phyloP scores from a whole-genome alignment of 2,113 vertebrate genomes.

The Puntigrus tetrazona region DNA sequence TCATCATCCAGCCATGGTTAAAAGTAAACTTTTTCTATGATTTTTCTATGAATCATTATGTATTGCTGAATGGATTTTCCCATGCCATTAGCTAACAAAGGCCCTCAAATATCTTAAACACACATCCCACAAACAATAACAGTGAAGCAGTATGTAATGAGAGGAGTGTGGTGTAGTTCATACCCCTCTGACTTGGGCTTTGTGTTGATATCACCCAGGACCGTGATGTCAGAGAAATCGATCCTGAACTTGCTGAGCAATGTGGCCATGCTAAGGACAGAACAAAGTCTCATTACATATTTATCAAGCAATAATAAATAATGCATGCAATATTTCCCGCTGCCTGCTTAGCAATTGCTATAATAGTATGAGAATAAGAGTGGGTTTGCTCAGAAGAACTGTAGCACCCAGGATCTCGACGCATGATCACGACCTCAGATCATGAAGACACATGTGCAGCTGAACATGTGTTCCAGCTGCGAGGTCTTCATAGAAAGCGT shows the following conservation, averaged over 20 bases:
- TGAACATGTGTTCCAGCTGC: too few species aligned
- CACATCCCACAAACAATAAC: background rate
- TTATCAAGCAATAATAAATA: background rate
- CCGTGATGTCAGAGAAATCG: constrained; percentile 97
- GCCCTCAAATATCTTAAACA: background rate
- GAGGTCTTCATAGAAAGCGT: background rate
- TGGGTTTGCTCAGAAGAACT: too few species aligned
- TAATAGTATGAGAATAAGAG: too few species aligned
- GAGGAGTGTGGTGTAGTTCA: constrained; percentile 53
- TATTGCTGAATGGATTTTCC: background rate
- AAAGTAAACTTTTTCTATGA: background rate
- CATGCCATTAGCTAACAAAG: background rate
- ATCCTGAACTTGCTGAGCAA: constrained; percentile 98
- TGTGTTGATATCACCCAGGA: constrained; percentile 96
- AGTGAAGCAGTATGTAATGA: background rate
- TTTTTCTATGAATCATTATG: background rate
- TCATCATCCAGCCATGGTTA: background rate
- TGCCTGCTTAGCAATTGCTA: background rate
- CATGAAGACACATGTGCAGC: background rate
- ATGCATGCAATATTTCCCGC: constrained; percentile 11
- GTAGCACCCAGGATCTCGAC: background rate
- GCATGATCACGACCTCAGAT: background rate
- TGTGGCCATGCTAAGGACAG: constrained; percentile 88
- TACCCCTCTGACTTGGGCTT: constrained; percentile 98
- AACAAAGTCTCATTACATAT: constrained; percentile 37